A percentile compares a stretch with the other conserved stretches of the same genome.
Evolutionary conservation across 2,888 invertebrate species (phyloP).

Genomic region (Teinopalpus imperialis): DNA sequence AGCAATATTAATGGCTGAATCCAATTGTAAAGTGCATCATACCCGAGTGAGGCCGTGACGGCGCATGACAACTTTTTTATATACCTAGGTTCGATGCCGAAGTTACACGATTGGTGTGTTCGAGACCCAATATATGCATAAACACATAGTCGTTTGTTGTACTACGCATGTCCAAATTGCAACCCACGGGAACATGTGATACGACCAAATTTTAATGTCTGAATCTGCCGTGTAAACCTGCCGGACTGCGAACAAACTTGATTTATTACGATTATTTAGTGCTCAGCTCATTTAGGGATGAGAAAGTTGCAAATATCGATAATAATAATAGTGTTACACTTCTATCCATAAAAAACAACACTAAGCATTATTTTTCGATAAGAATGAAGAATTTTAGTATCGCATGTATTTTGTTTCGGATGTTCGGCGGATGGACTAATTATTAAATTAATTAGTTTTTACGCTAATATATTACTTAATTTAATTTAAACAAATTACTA

Average conservation of each 20-base stretch:
- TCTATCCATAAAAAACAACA: no score
- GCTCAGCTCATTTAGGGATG: neutral
- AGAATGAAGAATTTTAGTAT: no score
- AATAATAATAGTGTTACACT: no score
- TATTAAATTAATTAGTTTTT: no score
- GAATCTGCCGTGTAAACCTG: neutral
- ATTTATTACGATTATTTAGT: slow-evolving; percentile 3
- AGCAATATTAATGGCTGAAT: no score
- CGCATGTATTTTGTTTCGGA: no score
- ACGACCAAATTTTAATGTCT: neutral
- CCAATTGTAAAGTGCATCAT: neutral
- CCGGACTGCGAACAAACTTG: neutral
- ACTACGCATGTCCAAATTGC: slow-evolving; percentile 9
- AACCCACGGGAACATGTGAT: neutral
- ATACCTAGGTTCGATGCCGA: neutral
- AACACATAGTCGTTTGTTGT: neutral
- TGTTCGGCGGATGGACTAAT: no score
- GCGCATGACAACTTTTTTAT: slow-evolving; percentile 2
- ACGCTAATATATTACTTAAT: no score
- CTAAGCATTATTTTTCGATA: no score
- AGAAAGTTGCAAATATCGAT: no score
- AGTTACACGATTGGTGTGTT: slow-evolving; percentile 3
- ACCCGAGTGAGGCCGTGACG: neutral
- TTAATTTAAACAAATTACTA: no score
- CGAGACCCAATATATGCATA: neutral